These are phyloP conservation scores for Pristionchus entomophagus DNA, from an alignment of 2,888 invertebrate genomes.

Conservation along the genomic window DNA sequence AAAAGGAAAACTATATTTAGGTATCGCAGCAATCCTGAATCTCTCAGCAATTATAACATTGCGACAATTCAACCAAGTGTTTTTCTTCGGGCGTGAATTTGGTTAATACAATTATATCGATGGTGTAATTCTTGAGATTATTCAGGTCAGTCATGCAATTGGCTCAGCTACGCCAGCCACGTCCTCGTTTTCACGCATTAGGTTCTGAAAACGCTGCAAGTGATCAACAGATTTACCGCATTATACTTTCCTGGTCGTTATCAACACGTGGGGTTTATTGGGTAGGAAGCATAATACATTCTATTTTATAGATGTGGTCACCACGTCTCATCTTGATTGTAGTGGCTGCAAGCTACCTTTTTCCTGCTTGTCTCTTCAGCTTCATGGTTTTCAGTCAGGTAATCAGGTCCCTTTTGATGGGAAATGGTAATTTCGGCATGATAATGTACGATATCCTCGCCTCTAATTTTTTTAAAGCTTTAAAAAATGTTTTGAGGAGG, in stretches of 20 bases:
- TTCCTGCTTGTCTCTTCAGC: background rate
- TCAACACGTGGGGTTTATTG: background rate
- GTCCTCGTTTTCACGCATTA: background rate
- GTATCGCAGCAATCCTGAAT: background rate
- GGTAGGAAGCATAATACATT: background rate
- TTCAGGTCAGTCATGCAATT: background rate
- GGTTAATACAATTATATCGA: background rate
- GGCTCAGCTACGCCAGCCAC: background rate
- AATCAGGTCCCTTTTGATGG: too few relatives aligned
- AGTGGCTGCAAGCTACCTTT: background rate
- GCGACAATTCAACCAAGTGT: background rate
- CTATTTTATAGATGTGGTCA: background rate
- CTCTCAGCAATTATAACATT: background rate
- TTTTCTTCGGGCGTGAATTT: background rate
- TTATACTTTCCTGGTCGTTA: background rate
- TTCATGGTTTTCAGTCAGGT: slow-evolving; percentile 27
- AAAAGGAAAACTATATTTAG: background rate
- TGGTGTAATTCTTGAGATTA: background rate
- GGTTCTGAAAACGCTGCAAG: background rate
- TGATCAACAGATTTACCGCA: slow-evolving; percentile 15
- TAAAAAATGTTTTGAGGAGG: background rate
- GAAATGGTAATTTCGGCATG: too few relatives aligned
- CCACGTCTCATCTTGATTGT: background rate
- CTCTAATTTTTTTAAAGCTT: too few relatives aligned
- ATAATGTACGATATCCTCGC: too few relatives aligned